phyloP scores from a whole-genome alignment of 2,797 vertebrate genomes.

The Amniataba percoides region DNA sequence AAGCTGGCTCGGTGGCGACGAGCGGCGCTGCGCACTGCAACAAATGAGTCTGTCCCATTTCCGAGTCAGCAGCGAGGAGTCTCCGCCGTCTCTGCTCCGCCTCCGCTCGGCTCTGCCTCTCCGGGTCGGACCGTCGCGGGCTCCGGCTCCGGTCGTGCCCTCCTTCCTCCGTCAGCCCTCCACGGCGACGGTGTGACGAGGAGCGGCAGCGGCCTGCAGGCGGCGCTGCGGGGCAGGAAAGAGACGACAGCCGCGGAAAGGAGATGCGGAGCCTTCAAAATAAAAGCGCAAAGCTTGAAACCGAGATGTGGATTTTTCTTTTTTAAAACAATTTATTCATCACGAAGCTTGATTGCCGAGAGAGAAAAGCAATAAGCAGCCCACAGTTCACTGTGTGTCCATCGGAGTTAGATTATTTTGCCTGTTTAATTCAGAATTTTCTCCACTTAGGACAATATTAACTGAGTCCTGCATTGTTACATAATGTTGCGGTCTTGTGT shows the following conservation, averaged over 20 bases:
- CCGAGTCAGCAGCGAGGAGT: slow-evolving; percentile 5
- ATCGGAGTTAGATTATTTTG: not conserved
- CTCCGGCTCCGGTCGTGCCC: slow-evolving; percentile 14
- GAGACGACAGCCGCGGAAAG: slow-evolving; percentile 1
- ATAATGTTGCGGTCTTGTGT: not conserved
- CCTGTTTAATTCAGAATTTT: not conserved
- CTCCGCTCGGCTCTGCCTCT: slow-evolving; percentile 10
- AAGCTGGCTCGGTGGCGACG: slow-evolving; percentile 61
- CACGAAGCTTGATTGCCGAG: not conserved
- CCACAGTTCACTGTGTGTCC: not conserved
- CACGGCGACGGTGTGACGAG: not conserved
- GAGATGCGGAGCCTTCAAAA: slow-evolving; percentile 29
- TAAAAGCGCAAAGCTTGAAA: slow-evolving; percentile 27
- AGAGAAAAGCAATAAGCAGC: too few relatives aligned
- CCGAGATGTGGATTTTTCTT: not conserved
- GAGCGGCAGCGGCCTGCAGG: slow-evolving; percentile 26
- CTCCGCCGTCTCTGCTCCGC: slow-evolving; percentile 9
- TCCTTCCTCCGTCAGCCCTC: slow-evolving; percentile 32
- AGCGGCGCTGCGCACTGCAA: slow-evolving; percentile 14
- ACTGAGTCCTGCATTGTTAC: not conserved
- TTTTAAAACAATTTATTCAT: not conserved
- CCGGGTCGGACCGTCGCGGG: not conserved
- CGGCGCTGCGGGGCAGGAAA: slow-evolving; percentile 55
- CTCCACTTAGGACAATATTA: not conserved
- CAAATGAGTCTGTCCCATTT: slow-evolving; percentile 44